Conservation (phyloP, 2,797 vertebrate species). For the Rhynchonycteris naso region DNA sequence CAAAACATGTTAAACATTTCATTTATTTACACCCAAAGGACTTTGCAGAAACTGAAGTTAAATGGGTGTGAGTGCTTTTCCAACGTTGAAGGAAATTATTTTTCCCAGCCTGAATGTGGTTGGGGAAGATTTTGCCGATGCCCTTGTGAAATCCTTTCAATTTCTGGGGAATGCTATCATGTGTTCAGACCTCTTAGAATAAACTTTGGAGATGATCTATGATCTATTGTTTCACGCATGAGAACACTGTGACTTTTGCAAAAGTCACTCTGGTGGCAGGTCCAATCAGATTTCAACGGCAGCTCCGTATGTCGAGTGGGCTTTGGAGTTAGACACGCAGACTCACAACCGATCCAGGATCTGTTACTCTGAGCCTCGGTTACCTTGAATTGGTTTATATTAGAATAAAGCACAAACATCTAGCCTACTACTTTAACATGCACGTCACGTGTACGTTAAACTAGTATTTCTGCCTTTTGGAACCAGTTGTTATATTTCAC, state of each 20-base stretch:
- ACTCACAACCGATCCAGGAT: neutral
- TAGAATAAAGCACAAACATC: neutral
- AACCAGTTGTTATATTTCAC: neutral
- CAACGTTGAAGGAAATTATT: conserved; percentile 45
- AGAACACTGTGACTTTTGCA: neutral
- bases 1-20: conserved; percentile 46
- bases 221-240: neutral
- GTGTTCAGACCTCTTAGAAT: neutral
- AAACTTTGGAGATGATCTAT: neutral
- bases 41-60: conserved; percentile 53
- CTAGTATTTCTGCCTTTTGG: neutral
- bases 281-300: neutral
- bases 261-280: neutral
- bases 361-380: neutral
- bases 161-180: neutral
- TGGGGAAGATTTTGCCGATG: neutral
- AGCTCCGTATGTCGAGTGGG: neutral
- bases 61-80: neutral
- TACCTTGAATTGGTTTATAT: neutral
- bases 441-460: neutral
- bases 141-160: conserved; percentile 7
- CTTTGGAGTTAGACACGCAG: neutral
- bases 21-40: conserved; percentile 57
- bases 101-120: neutral
- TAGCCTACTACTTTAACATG: neutral